Evolutionary conservation across 2,888 invertebrate species (phyloP).

Genomic region (Chrysolina oricalcia): DNA sequence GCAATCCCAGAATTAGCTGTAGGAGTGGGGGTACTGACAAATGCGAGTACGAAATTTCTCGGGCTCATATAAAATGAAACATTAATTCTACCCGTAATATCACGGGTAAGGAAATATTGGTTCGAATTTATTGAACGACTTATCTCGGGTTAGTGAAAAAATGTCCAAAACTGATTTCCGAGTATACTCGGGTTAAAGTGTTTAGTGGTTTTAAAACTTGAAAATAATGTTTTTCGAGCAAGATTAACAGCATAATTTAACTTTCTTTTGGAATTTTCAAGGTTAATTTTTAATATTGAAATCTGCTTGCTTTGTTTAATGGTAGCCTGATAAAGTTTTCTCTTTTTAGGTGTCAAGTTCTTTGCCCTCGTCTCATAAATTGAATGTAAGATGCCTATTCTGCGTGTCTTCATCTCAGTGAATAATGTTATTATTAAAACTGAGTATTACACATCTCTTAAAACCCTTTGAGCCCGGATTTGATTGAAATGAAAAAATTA

Average conservation of each 20-base stretch:
- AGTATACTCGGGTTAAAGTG: too few relatives aligned
- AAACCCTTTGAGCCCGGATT: too few relatives aligned
- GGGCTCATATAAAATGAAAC: too few relatives aligned
- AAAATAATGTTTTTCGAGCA: conserved; percentile 10
- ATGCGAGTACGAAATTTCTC: too few relatives aligned
- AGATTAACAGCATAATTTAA: conserved; percentile 12
- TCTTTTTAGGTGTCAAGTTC: conserved; percentile 4
- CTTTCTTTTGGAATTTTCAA: background rate
- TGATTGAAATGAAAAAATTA: too few relatives aligned
- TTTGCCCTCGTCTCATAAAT: background rate
- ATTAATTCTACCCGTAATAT: too few relatives aligned
- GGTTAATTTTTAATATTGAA: background rate
- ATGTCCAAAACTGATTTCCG: too few relatives aligned
- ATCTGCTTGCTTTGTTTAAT: conserved; percentile 1
- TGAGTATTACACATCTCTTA: background rate
- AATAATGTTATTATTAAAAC: background rate
- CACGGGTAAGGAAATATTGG: too few relatives aligned
- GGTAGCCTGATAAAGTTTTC: background rate
- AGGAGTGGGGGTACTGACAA: too few relatives aligned
- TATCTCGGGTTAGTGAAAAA: too few relatives aligned
- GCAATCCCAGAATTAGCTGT: too few relatives aligned
- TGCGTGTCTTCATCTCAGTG: background rate
- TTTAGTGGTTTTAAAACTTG: background rate
- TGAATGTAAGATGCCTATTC: conserved; percentile 10
- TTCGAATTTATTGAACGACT: too few relatives aligned